These are phyloP conservation scores for Montipora capricornis DNA, from an alignment of 64 coral and sea anemone species.

Conservation along the genomic window DNA sequence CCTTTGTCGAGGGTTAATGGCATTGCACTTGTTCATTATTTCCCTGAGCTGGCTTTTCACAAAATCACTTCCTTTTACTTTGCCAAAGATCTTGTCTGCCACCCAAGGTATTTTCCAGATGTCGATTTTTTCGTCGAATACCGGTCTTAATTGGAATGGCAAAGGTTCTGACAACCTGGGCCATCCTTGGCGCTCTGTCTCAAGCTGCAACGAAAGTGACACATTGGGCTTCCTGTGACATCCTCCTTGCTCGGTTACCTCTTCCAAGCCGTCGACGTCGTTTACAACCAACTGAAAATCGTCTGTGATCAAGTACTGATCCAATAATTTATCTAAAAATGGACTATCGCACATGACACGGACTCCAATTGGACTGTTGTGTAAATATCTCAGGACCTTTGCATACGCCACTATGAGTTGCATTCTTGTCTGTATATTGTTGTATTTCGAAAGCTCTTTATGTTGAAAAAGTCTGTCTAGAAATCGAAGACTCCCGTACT, in stretches of 20 bases:
- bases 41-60: background rate
- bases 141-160: background rate
- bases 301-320: constrained; percentile 28
- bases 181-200: background rate
- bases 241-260: background rate
- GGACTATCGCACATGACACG: constrained; percentile 26
- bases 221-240: background rate
- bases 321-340: background rate
- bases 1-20: background rate
- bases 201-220: background rate
- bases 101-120: constrained; percentile 21
- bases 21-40: background rate
- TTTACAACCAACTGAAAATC: constrained; percentile 14
- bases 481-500: background rate
- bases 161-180: background rate
- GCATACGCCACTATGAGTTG: background rate
- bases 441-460: background rate
- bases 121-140: constrained; percentile 12
- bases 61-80: background rate
- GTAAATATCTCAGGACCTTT: background rate
- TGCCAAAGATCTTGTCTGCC: background rate
- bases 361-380: constrained; percentile 21
- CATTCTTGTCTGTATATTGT: constrained; percentile 5
- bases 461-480: background rate
- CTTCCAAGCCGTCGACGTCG: constrained; percentile 9